Conservation (phyloP, 2,888 invertebrate species). For the Orthosia gracilis region DNA sequence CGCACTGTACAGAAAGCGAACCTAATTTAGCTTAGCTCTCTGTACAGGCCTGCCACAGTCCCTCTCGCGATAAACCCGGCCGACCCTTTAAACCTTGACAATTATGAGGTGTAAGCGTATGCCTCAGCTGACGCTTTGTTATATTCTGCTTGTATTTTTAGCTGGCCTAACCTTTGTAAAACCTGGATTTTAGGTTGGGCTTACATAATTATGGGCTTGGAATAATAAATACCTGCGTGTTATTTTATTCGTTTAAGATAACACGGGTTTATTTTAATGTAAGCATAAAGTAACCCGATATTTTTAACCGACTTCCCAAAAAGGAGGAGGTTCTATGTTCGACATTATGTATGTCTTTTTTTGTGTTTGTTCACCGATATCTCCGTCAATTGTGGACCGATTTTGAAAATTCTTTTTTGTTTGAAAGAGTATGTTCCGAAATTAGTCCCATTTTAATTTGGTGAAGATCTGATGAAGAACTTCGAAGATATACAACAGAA, state of each 20-base stretch:
- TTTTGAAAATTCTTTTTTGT: too few relatives aligned
- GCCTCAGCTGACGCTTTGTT: slow-evolving; percentile 56
- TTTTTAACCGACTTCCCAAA: too few relatives aligned
- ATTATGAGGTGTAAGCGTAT: slow-evolving; percentile 58
- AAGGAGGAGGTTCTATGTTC: too few relatives aligned
- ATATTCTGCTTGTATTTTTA: slow-evolving; percentile 56
- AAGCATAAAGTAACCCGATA: background rate
- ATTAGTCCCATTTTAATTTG: too few relatives aligned
- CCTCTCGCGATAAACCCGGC: slow-evolving; percentile 51
- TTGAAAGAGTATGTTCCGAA: too few relatives aligned
- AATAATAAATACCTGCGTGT: background rate
- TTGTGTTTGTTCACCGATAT: too few relatives aligned
- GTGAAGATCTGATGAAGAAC: too few relatives aligned
- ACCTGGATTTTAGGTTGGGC: slow-evolving; percentile 23
- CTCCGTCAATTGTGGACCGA: too few relatives aligned
- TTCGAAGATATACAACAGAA: too few relatives aligned
- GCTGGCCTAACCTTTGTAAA: slow-evolving; percentile 26
- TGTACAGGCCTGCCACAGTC: slow-evolving; percentile 4
- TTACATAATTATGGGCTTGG: slow-evolving; percentile 9
- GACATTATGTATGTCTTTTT: too few relatives aligned
- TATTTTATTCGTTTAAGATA: slow-evolving; percentile 10
- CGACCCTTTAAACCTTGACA: slow-evolving; percentile 59
- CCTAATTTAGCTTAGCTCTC: slow-evolving; percentile 43
- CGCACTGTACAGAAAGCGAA: background rate
- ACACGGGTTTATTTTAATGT: background rate